These are phyloP conservation scores for Quadriops clusia DNA, from an alignment of 2,888 invertebrate species.

Conservation along the genomic window DNA sequence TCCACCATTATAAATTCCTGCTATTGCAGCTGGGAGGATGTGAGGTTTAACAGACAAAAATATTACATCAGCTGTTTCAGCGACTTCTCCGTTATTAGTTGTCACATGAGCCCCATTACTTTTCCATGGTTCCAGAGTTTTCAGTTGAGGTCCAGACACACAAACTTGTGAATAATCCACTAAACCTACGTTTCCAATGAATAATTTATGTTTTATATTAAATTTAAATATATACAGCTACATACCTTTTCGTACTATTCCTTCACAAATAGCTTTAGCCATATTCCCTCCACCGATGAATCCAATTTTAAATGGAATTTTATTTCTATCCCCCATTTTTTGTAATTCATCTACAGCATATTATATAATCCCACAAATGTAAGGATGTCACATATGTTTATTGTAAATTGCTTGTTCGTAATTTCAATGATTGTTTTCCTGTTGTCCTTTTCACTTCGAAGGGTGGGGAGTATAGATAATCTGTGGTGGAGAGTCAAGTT, in stretches of 20 bases:
- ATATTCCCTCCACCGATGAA: slow-evolving; percentile 88
- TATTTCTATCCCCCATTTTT: slow-evolving; percentile 10
- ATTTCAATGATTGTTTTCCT: too few species aligned
- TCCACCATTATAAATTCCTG: slow-evolving; percentile 29
- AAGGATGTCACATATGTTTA: too few species aligned
- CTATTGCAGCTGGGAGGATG: slow-evolving; percentile 48
- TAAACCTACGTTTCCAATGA: slow-evolving; percentile 43
- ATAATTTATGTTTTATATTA: slow-evolving; percentile 1
- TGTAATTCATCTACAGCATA: too few species aligned
- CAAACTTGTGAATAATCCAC: slow-evolving; percentile 53
- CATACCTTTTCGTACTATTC: slow-evolving; percentile 57
- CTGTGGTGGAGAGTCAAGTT: too few species aligned
- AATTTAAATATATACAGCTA: background rate
- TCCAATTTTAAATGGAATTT: slow-evolving; percentile 44
- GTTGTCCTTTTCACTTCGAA: too few species aligned
- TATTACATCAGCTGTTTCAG: slow-evolving; percentile 54
- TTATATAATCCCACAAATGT: too few species aligned
- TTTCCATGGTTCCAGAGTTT: slow-evolving; percentile 54
- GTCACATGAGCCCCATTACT: slow-evolving; percentile 49
- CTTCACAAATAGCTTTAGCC: slow-evolving; percentile 70
- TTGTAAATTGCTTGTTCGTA: too few species aligned
- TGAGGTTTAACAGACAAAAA: slow-evolving; percentile 85
- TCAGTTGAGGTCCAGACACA: slow-evolving; percentile 60
- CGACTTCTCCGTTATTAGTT: slow-evolving; percentile 53
- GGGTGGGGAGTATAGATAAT: too few species aligned